A percentile compares a stretch with the other conserved stretches of the same genome.
phyloP scores from a whole-genome alignment of 2,888 invertebrate species.

The Microchrysa polita region DNA sequence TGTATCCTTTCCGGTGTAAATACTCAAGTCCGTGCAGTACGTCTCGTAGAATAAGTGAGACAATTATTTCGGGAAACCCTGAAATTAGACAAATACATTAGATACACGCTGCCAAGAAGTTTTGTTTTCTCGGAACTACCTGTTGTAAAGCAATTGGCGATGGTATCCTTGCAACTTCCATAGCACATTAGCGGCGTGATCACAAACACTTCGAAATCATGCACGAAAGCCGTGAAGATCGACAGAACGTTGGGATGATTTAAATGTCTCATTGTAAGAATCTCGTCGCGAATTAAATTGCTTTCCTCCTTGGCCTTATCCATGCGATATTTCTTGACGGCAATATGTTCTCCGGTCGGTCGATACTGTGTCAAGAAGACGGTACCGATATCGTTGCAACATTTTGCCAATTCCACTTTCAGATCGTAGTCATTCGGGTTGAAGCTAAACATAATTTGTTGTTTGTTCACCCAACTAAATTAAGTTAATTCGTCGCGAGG shows the following conservation, averaged over 20 bases:
- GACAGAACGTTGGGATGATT: constrained; percentile 82
- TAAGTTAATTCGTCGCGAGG: no score
- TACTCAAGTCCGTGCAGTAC: constrained; percentile 83
- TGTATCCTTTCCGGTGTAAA: constrained; percentile 83
- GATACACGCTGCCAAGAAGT: constrained; percentile 16
- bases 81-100: constrained; percentile 54
- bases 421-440: constrained; percentile 73
- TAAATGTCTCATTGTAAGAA: constrained; percentile 78
- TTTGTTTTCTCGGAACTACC: constrained; percentile 52
- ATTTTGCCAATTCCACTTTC: constrained; percentile 74
- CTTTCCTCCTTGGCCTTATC: constrained; percentile 75
- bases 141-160: constrained; percentile 75
- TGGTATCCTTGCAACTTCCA: constrained; percentile 83
- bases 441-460: constrained; percentile 72
- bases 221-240: constrained; percentile 79
- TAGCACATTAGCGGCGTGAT: constrained; percentile 86
- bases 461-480: neutral
- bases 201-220: constrained; percentile 79
- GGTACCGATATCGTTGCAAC: constrained; percentile 75
- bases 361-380: constrained; percentile 77
- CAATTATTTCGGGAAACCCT: constrained; percentile 85
- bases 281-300: constrained; percentile 74
- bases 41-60: constrained; percentile 81
- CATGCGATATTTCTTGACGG: constrained; percentile 79
- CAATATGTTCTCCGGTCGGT: constrained; percentile 73